phyloP scores from a whole-genome alignment of 92 coral and sea anemone species.

The Epizoanthus scotinus region DNA sequence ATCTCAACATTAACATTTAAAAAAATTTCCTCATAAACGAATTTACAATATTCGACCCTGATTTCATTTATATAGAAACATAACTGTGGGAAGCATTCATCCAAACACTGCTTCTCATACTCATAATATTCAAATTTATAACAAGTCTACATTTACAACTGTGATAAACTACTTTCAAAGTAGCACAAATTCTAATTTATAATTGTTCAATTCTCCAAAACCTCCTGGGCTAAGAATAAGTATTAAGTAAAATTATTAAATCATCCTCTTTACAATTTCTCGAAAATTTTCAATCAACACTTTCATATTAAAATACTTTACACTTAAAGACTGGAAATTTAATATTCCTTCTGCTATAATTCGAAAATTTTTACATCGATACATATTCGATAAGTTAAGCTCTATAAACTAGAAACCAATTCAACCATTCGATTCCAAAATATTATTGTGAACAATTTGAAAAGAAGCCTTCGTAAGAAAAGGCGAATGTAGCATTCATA shows the following conservation, averaged over 20 bases:
- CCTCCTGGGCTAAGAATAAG: slow-evolving; percentile 78
- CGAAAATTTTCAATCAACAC: slow-evolving; percentile 92
- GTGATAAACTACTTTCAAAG: slow-evolving; percentile 91
- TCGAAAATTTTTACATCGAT: slow-evolving; percentile 92
- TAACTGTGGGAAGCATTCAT: slow-evolving; percentile 68
- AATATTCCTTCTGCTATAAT: slow-evolving; percentile 92
- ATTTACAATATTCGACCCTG: slow-evolving; percentile 68
- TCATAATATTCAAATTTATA: slow-evolving; percentile 83
- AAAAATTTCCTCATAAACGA: slow-evolving; percentile 74
- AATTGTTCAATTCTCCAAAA: slow-evolving; percentile 64
- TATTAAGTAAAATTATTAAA: slow-evolving; percentile 74
- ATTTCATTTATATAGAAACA: slow-evolving; percentile 74
- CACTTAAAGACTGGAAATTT: slow-evolving; percentile 96
- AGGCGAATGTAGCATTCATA: slow-evolving; percentile 17
- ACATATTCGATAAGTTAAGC: slow-evolving; percentile 94
- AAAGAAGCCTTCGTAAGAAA: slow-evolving; percentile 27
- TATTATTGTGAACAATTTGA: slow-evolving; percentile 75
- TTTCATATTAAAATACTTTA: slow-evolving; percentile 94
- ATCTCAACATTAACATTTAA: slow-evolving; percentile 75
- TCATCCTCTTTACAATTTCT: slow-evolving; percentile 71
- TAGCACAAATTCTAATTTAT: slow-evolving; percentile 80
- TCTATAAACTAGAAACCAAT: slow-evolving; percentile 80
- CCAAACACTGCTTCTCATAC: slow-evolving; percentile 70
- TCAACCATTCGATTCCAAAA: slow-evolving; percentile 67
- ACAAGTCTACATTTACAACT: slow-evolving; percentile 88